Conservation (phyloP, 2,888 invertebrate genomes). For the Ypsolopha sequella region DNA sequence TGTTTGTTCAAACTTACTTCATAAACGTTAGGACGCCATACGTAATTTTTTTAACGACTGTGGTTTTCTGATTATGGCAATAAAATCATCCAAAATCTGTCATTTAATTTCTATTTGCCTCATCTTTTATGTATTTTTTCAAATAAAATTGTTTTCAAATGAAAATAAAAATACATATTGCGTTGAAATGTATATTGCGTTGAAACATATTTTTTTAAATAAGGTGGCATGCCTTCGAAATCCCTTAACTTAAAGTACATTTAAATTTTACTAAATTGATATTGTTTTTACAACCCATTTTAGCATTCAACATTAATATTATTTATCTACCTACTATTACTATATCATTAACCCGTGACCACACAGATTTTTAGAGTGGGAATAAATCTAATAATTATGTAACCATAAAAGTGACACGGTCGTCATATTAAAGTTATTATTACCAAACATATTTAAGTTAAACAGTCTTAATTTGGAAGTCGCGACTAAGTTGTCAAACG, state of each 20-base stretch:
- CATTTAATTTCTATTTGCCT: too few relatives aligned
- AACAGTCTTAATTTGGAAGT: conserved; percentile 13
- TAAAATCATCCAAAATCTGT: too few relatives aligned
- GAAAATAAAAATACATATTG: not conserved
- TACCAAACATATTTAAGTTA: conserved; percentile 7
- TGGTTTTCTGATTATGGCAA: too few relatives aligned
- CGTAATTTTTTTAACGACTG: too few relatives aligned
- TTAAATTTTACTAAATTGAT: not conserved
- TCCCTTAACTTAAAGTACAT: too few relatives aligned
- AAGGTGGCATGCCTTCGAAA: not conserved
- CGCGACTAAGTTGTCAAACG: conserved; percentile 10
- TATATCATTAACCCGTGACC: conserved; percentile 1
- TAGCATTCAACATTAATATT: not conserved
- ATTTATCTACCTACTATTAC: not conserved
- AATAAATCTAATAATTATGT: conserved; percentile 5
- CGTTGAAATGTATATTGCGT: not conserved
- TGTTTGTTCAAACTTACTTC: too few relatives aligned
- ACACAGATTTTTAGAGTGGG: not conserved
- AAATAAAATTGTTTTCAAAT: conserved; percentile 6
- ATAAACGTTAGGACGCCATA: too few relatives aligned
- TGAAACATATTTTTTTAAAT: not conserved
- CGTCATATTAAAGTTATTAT: conserved; percentile 10
- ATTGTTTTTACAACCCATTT: not conserved
- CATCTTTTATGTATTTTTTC: too few relatives aligned
- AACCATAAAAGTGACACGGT: conserved; percentile 3